Base-by-base conservation (phyloP, 2,797 vertebrate genomes). In the Enteromius trimaculatus region DNA sequence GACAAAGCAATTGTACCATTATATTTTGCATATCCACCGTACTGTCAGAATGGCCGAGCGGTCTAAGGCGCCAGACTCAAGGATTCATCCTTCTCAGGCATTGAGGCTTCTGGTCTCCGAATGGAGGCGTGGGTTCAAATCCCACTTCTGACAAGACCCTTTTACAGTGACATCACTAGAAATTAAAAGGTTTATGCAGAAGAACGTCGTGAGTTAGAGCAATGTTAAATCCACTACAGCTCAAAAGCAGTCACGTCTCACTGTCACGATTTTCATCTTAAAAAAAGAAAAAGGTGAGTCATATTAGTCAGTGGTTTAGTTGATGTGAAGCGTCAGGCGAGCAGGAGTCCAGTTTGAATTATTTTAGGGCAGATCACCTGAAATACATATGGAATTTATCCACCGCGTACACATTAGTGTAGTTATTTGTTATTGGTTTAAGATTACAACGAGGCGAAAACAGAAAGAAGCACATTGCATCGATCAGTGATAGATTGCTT, bases 31-130 rank as follows among this genome's bases (percentile, higher is more conserved):
- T 0, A 0, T 8, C 7, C 0, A 4, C 0, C 7, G 7, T 17
- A 51, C 5, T 85, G 89, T 89, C 89, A 90, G 89, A 85, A 88
- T 90, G 88, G 88, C 89, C 87, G 89, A 90, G 89, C 77, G 88
- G 89, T 90, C 89, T 89, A 90, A 89, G 87, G 89, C 88, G 88
- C 88, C 89, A 90, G 89, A 89, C 89, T 91, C 90, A 91, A 91
- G 88, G 87, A 77, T 62, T 0, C 58, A 0, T 1, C 34, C 88
- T 83, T 90, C 84, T 85, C 65, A 2, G 1, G 0, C 0, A 0
- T 17, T 13, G 89, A 79, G 89, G 2, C 0, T 88, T 90, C 89
- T 90, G 89, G 89, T 90, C 88, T 90, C 89, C 80, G 74, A 86
- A 77, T 90, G 89, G 89, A 89, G 89, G 89, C 89, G 86, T 90